Conservation (phyloP, 2,888 invertebrate genomes). For the Amiota mariae region DNA sequence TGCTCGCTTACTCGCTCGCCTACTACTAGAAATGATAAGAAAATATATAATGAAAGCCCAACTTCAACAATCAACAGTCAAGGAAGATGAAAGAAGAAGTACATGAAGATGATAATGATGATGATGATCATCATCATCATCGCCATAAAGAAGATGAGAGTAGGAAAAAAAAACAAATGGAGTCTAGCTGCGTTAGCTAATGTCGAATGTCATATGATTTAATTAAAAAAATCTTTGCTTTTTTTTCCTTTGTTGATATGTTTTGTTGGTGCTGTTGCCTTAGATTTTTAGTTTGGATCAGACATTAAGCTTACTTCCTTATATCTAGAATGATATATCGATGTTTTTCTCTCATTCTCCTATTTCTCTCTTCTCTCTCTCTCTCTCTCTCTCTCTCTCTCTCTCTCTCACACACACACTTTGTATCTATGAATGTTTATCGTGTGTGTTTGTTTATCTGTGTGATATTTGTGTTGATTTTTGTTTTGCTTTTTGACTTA, state of each 20-base stretch:
- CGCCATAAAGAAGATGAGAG: too few species aligned
- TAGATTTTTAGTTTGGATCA: not conserved
- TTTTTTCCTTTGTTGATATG: too few species aligned
- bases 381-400: not conserved
- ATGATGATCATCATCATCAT: not conserved
- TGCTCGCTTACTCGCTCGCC: constrained; percentile 23
- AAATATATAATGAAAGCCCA: constrained; percentile 60
- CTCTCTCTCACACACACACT: too few species aligned
- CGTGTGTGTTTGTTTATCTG: not conserved
- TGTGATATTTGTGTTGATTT: not conserved
- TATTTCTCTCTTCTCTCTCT: too few species aligned
- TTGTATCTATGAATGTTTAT: not conserved
- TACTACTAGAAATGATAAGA: constrained; percentile 49
- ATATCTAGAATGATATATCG: constrained; percentile 15
- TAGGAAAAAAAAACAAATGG: constrained; percentile 38
- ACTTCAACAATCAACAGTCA: constrained; percentile 42
- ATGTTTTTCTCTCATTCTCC: constrained; percentile 1
- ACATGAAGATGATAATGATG: not conserved
- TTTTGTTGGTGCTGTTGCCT: too few species aligned
- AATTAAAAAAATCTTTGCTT: constrained; percentile 42
- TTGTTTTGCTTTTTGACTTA: not conserved
- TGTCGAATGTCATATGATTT: constrained; percentile 47
- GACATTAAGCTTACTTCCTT: not conserved
- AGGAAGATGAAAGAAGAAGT: not conserved
- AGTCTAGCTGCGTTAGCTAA: not conserved